Base-by-base conservation (phyloP, 2,797 vertebrate genomes). In the Emys orbicularis region DNA sequence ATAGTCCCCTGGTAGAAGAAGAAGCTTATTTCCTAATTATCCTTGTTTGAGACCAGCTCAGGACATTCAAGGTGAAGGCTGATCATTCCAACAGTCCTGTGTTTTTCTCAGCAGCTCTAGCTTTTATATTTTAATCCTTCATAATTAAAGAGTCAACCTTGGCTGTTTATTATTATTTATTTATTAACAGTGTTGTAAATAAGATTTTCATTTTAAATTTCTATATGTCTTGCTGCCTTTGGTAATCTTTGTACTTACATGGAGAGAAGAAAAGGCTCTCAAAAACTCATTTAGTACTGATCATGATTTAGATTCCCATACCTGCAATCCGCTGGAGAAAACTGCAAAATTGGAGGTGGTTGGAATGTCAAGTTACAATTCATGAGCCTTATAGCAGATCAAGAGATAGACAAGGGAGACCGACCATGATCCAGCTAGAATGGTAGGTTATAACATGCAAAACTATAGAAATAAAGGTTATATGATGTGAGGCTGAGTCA, bases 51-150 rank as follows among this genome's bases (percentile, higher is more conserved):
- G 41, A 77, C 74, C 7, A 31, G 74, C 44, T 77, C 74, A 77
- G 74, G 44, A 77, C 74, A 77, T 77, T 31, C 27, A 77, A 77
- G 25, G 74, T 77, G 44, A 29, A 47, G 74, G 25, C 74, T 77
- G 74, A 47, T 47, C 47, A 49, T 81, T 83, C 37, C 31, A 47
- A 89, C 47, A 74, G 85, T 86, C 3, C 4, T 44, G 79, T 91
- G 16, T 81, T 16, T 54, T 93, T 76, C 29, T 89, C 27, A 65
- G 25, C 7, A 74, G 25, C 6, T 84, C 3, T 88, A 61, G 41
- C 92, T 88, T 84, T 79, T n/a, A 65, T 81, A 50, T 47, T 89
- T 90, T 79, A 86, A 81, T 86, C 87, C 25, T 25, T 79, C 83
- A 65, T 68, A 92, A 89, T 86, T 54, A 61, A 84, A 86, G 83